These are phyloP conservation scores for Ctenicera cuprea DNA, from an alignment of 2,888 invertebrate genomes.

Conservation along the genomic window DNA sequence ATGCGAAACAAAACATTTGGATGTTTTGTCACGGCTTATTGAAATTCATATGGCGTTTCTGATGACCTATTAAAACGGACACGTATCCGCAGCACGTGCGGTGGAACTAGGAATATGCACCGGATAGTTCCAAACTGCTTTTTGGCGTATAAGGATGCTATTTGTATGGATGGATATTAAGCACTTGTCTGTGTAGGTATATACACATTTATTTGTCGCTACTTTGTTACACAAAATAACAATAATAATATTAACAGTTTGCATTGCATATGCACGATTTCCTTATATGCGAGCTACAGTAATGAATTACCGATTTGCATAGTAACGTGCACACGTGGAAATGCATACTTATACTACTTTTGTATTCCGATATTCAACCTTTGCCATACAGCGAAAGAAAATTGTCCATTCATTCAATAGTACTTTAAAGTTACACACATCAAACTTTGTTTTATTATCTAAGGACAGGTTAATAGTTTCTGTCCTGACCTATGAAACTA, in stretches of 20 bases:
- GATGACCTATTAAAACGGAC: slow-evolving; percentile 26
- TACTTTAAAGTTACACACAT: background rate
- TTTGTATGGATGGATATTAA: no score
- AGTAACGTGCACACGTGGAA: slow-evolving; percentile 27
- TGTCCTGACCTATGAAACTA: slow-evolving; percentile 18
- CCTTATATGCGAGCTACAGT: slow-evolving; percentile 5
- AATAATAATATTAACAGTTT: slow-evolving; percentile 7
- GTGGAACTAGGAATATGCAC: slow-evolving; percentile 3
- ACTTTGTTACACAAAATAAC: slow-evolving; percentile 19
- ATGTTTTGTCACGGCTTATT: slow-evolving; percentile 24
- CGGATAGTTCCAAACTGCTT: background rate
- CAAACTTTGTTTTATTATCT: background rate
- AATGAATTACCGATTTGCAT: slow-evolving; percentile 32
- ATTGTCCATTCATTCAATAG: background rate
- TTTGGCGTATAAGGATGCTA: background rate
- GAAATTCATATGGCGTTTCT: slow-evolving; percentile 10
- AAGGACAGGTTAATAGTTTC: slow-evolving; percentile 8
- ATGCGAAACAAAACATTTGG: slow-evolving; percentile 28
- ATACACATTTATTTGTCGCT: slow-evolving; percentile 8
- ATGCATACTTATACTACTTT: slow-evolving; percentile 19
- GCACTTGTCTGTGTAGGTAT: background rate
- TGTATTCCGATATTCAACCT: slow-evolving; percentile 2
- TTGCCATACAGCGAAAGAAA: background rate
- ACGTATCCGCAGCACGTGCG: slow-evolving; percentile 13
- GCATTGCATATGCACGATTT: slow-evolving; percentile 14